Evolutionary conservation across 2,888 invertebrate species (phyloP).

Genomic region (Siphonodentalium dalli): DNA sequence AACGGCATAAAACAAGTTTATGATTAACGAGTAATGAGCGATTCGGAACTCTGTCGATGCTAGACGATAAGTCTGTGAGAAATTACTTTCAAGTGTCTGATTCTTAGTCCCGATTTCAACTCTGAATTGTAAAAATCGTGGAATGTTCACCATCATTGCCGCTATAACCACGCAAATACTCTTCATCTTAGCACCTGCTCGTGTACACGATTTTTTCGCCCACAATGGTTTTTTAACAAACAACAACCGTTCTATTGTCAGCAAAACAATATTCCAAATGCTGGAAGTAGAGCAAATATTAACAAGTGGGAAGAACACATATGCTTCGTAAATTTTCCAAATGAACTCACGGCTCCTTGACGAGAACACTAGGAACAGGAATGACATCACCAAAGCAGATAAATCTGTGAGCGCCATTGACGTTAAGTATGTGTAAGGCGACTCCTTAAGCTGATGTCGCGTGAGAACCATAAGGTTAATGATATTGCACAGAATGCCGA

Average conservation of each 20-base stretch:
- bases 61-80: constrained; percentile 23
- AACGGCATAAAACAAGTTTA: constrained; percentile 51
- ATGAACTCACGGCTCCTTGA: constrained; percentile 31
- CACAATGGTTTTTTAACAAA: constrained; percentile 54
- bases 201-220: constrained; percentile 53
- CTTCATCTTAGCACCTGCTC: constrained; percentile 48
- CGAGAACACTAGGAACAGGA: constrained; percentile 42
- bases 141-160: constrained; percentile 46
- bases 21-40: constrained; percentile 29
- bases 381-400: constrained; percentile 45
- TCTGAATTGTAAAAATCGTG: constrained; percentile 44
- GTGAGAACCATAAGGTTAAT: constrained; percentile 56
- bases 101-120: constrained; percentile 24
- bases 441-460: constrained; percentile 52
- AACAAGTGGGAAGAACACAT: constrained; percentile 48
- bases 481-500: constrained; percentile 57
- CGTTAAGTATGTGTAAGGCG: constrained; percentile 59
- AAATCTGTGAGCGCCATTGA: constrained; percentile 56
- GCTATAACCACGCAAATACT: constrained; percentile 38
- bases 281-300: constrained; percentile 55
- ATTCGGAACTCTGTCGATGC: constrained; percentile 40
- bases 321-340: constrained; percentile 47
- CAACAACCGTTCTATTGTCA: constrained; percentile 57
- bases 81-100: no score
- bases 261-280: constrained; percentile 52